phyloP scores from a whole-genome alignment of 2,113 vertebrate genomes.

The Chloropsis hardwickii region DNA sequence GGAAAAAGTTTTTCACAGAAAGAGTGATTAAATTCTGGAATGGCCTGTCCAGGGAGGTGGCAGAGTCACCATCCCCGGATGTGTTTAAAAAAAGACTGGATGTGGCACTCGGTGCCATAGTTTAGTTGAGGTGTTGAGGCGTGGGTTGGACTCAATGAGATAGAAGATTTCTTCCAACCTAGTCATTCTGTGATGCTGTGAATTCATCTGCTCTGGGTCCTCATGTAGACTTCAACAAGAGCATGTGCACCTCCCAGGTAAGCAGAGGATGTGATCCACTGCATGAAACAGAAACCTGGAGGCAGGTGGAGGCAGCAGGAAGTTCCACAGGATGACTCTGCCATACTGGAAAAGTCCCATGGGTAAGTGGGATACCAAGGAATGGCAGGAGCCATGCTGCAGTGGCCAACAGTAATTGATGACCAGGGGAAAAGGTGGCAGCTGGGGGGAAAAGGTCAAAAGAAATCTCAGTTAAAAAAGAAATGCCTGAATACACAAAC shows the following conservation, averaged over 20 bases:
- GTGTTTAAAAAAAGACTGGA: too few species aligned
- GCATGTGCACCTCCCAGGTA: rapidly evolving
- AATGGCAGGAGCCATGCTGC: neutral
- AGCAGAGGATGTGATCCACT: neutral
- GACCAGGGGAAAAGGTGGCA: neutral
- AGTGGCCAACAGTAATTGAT: neutral
- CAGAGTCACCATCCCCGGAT: too few species aligned
- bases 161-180: too few species aligned
- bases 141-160: too few species aligned
- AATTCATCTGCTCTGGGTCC: neutral
- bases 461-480: neutral
- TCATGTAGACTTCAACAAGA: neutral
- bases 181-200: too few species aligned
- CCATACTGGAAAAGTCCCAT: rapidly evolving
- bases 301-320: neutral
- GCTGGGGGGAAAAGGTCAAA: neutral
- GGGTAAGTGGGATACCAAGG: rapidly evolving
- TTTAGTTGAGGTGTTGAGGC: too few species aligned
- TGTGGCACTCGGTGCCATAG: too few species aligned
- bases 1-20: too few species aligned
- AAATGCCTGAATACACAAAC: neutral
- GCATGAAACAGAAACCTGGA: neutral
- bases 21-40: too few species aligned
- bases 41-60: too few species aligned
- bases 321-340: neutral